Conservation (phyloP, 1,140 invertebrate species). For the Pseudoatta argentina region DNA sequence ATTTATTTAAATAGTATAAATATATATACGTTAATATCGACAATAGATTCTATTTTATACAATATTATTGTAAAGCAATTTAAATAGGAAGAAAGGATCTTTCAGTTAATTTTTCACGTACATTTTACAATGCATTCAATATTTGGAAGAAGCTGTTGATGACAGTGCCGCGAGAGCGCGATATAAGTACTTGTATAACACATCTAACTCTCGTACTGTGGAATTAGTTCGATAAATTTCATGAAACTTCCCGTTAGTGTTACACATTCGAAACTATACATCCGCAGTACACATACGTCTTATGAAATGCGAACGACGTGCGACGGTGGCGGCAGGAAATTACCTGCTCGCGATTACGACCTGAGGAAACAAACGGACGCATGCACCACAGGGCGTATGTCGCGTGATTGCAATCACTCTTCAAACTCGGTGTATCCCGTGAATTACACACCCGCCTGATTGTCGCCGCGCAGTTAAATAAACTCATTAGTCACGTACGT, state of each 20-base stretch:
- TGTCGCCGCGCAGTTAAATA: slow-evolving; percentile 45
- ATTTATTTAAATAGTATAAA: too few relatives aligned
- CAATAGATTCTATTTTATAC: neutral
- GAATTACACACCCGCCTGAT: slow-evolving; percentile 33
- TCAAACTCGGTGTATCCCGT: slow-evolving; percentile 46
- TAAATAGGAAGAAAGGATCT: neutral
- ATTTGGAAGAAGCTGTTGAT: neutral
- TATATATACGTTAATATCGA: too few relatives aligned
- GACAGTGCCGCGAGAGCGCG: neutral
- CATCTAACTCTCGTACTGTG: slow-evolving; percentile 13
- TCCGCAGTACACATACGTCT: slow-evolving; percentile 32
- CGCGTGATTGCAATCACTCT: slow-evolving; percentile 56
- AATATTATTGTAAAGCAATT: neutral
- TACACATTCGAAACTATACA: slow-evolving; percentile 10
- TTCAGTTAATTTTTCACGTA: neutral
- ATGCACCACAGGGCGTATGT: neutral
- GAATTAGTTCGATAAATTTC: slow-evolving; percentile 56
- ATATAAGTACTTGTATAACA: neutral
- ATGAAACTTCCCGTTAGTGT: slow-evolving; percentile 34
- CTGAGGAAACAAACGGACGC: slow-evolving; percentile 54
- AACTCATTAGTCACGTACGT: slow-evolving; percentile 54
- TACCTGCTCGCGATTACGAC: slow-evolving; percentile 57
- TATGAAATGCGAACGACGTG: slow-evolving; percentile 33
- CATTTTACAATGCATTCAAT: neutral
- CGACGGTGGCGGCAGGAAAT: slow-evolving; percentile 28